Evolutionary conservation across 2,113 vertebrate species (phyloP), one percentile per base, ranked within the genome.

Genomic region (Indicator maculatus): DNA sequence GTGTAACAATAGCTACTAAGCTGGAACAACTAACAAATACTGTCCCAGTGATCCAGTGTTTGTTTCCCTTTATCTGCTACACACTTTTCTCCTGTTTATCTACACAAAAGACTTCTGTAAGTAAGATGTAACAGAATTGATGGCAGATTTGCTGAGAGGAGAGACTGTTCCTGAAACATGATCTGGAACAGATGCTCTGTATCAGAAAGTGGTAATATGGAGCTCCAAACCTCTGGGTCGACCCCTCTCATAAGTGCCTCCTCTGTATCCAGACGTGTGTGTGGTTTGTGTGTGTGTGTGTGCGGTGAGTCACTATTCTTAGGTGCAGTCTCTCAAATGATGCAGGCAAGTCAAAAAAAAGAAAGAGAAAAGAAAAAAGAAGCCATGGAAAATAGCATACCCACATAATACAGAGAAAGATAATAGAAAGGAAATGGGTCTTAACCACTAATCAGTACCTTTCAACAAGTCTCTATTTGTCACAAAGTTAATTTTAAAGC

Each of bases 1-100:
- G 0, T 6, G 8, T 59, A 36, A 85, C 39, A 33, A 12, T 9
- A 77, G 5, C 3, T 2, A 0, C 0, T 0, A 64, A 55, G 15
- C 11, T 67, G 11, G 12, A 23, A 60, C 44, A 88, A 23, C 5
- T 6, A 47, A 23, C 17, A 11, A 53, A 65, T 33, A 27, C 12
- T 23, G 14, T 20, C 47, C 47, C 38, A 52, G 11, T 8, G 27
- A 21, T 15, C 8, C 1, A 61, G 23, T 69, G 44, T 5, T 50
- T 70, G 20, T 36, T 65, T 53, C 39, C 24, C 9, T 53, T 84
- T 65, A 16, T 50, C 20, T 87, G 14, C 11, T 47, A 36, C 26
- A 36, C 8, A 16, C 2, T 79, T 60, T 89, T 41, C 8, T 67
- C 20, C 0, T 11, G 3, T 28, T 91, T 73, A 9, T 9, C 15